Base-by-base conservation (phyloP, 2,888 invertebrate genomes). In the Nineta flava region DNA sequence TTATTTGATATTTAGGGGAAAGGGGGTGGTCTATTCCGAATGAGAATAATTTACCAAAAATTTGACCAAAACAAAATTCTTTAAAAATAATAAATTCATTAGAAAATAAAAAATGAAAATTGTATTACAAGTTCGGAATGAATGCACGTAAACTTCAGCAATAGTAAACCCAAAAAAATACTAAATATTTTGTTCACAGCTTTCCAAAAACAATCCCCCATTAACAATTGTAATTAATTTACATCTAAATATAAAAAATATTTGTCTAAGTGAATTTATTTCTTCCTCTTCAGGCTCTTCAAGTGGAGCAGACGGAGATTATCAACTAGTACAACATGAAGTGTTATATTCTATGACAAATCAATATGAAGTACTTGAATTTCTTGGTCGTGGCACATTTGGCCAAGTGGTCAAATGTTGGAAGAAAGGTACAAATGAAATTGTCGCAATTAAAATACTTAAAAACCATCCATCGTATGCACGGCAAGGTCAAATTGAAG, bases 381-480 rank as follows among this genome's bases (percentile, higher is more conserved):
- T 99, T 74, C 81, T 99, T 64, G 99, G 99, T 59, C 85, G 99
- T 59, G 99, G 99, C 62, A 99, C 97, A 58, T 99, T 99, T 73
- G 97, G 97, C 57, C 80, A 92, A 78, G 99, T 99, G 65, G 99
- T 99, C 65, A 99, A 99, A 75, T 99, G 99, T 72, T 99, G 99
- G 97, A 99, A 99, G 73, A 96, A 97, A 68, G 97, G 97, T 68
- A 99, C 99, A 61, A 99, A 95, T 68, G 97, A 99, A 72, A 97
- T 99, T 65, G 97, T 99, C 62, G 99, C 99, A 66, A 99, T 99
- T 69, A 99, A 99, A 77, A 99, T 99, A 67, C 76, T 99, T 53
- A 99, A 99, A 75, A 99, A 99, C 75, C 99, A 99, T 74, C 99
- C 99, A 57, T 97, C 96, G 60, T 99, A 99, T 75, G 97, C 97